Evolutionary conservation across 2,797 vertebrate species (phyloP).

Genomic region (Chrysolophus pictus): DNA sequence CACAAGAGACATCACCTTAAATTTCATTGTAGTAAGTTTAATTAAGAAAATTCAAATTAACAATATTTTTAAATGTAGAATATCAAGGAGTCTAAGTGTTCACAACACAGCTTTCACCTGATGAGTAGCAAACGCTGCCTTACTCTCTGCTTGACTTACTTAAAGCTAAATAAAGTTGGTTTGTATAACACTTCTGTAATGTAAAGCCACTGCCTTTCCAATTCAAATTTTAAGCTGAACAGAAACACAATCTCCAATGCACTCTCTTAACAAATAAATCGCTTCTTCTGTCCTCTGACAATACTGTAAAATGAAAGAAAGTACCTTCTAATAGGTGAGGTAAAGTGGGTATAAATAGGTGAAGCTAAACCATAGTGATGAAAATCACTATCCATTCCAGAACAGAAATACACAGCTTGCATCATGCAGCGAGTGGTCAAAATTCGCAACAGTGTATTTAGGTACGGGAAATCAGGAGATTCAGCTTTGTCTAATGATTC

Average conservation of each 20-base stretch:
- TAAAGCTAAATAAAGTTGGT: not conserved
- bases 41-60: not conserved
- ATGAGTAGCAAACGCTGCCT: not conserved
- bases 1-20: not conserved
- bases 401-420: slow-evolving; percentile 99
- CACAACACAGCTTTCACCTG: not conserved
- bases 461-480: slow-evolving; percentile 86
- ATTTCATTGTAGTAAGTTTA: not conserved
- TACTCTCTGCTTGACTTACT: not conserved
- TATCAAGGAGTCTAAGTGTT: not conserved
- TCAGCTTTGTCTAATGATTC: slow-evolving; percentile 91
- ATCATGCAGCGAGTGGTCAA: slow-evolving; percentile 98
- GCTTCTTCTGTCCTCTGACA: not conserved
- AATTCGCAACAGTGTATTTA: slow-evolving; percentile 94
- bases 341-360: slow-evolving; percentile 98
- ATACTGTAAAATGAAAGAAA: not conserved
- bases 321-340: slow-evolving; percentile 97
- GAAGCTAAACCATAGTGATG: slow-evolving; percentile 97
- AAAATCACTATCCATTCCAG: slow-evolving; percentile 97
- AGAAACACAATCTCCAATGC: not conserved
- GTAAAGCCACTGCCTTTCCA: not conserved
- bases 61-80: not conserved
- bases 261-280: not conserved
- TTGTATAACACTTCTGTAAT: not conserved
- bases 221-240: not conserved